phyloP scores from a whole-genome alignment of 2,888 invertebrate species.

The Trachelus iudaicus region DNA sequence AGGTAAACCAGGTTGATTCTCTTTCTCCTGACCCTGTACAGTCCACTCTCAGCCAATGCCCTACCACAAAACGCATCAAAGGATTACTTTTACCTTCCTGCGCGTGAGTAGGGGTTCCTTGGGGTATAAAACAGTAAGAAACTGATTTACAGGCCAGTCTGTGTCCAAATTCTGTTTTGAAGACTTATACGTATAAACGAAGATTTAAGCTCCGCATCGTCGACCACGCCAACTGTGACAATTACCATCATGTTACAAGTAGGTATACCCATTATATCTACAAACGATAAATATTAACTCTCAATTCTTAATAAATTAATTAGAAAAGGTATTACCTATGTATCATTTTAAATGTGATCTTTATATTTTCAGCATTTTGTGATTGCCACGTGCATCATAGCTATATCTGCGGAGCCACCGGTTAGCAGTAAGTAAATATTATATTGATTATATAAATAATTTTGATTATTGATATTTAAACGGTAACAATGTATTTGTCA shows the following conservation, averaged over 20 bases:
- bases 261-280: conserved; percentile 29
- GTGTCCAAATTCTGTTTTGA: conserved; percentile 40
- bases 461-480: not conserved
- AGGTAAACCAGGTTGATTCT: conserved; percentile 57
- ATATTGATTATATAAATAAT: not conserved
- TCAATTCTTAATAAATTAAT: not conserved
- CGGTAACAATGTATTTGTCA: not conserved
- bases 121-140: conserved; percentile 58
- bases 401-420: conserved; percentile 37
- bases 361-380: conserved; percentile 31
- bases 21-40: conserved; percentile 53
- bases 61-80: conserved; percentile 42
- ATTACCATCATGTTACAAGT: conserved; percentile 38
- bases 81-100: conserved; percentile 56
- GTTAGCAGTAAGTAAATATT: conserved; percentile 40
- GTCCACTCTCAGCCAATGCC: conserved; percentile 55
- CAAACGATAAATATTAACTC: not conserved
- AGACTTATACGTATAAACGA: conserved; percentile 7
- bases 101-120: conserved; percentile 50
- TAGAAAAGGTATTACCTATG: not conserved
- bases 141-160: conserved; percentile 49
- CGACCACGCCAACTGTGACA: not conserved
- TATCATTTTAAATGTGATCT: not conserved
- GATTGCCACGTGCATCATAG: conserved; percentile 35
- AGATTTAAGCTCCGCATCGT: not conserved